Evolutionary conservation across 2,888 invertebrate genomes (phyloP).

Genomic region (Anthrax anthrax): DNA sequence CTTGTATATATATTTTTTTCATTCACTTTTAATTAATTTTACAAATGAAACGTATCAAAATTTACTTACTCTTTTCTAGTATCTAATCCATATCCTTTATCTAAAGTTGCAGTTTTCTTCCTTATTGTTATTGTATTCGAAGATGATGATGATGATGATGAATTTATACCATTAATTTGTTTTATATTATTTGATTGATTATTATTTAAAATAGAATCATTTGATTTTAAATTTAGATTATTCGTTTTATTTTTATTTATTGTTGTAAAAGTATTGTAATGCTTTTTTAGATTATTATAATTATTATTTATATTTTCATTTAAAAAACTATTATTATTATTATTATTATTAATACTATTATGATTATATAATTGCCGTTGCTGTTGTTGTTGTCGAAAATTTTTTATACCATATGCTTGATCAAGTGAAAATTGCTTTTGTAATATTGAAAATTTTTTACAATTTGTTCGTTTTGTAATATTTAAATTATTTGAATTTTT

Average conservation of each 20-base stretch:
- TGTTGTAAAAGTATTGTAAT: no score
- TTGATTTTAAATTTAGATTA: background rate
- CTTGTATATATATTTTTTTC: no score
- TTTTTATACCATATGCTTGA: conserved; percentile 1
- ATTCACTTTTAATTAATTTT: no score
- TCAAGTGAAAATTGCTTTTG: conserved; percentile 13
- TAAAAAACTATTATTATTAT: background rate
- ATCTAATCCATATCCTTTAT: conserved; percentile 8
- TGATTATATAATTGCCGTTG: conserved; percentile 1
- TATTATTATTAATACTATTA: background rate
- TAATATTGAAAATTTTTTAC: conserved; percentile 6
- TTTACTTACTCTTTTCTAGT: conserved; percentile 9
- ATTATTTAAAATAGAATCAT: background rate
- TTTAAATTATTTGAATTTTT: no score
- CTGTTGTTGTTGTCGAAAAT: background rate
- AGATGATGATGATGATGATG: background rate
- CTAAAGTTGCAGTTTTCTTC: background rate
- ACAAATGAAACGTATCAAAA: no score
- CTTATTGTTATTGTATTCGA: background rate
- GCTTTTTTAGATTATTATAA: no score
- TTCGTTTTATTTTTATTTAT: background rate
- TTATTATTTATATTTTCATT: background rate
- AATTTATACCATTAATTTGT: background rate
- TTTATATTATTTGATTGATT: no score
- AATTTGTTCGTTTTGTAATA: conserved; percentile 3